Evolutionary conservation across 2,113 vertebrate genomes (phyloP), one percentile per base, ranked within the genome.

Genomic region (Gavialis gangeticus): DNA sequence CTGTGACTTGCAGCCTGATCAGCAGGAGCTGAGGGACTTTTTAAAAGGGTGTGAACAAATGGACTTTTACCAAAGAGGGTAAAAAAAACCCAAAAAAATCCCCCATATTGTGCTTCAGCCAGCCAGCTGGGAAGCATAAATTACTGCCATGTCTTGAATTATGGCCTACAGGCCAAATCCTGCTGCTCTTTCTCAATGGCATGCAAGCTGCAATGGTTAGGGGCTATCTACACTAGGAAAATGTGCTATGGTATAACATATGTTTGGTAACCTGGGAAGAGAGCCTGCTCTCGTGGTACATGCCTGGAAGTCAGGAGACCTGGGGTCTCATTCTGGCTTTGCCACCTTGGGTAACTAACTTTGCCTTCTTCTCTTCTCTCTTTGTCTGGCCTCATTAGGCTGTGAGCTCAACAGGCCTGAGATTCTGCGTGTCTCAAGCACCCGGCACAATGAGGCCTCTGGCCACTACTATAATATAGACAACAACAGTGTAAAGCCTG

Each of bases 1-100:
- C 90, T 75, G 81, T 34, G 67, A 58, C 86, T 91, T 85, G 82
- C 63, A 90, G 85, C 81, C 93, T 93, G 73, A 75, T 85, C 89
- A 18, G 76, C 57, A 1, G 87, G 64, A 63, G 88, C 82, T 71
- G 60, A 82, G 1, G 84, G 6, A 87, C 89, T 83, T 79, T 24
- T 82, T 4, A n/a, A 12, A 57, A 27, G 82, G 63, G 75, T 71
- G 28, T 85, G 64, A 87, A n/a, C 30, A 82, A 89, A 79, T 37
- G 66, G 80, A 5, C 30, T 5, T 12, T 19, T 34, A 34, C n/a
- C 18, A 69, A 64, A 64, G 28, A 16, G 10, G 21, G 46, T 46
- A 69, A 22, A 21, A 34, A 34, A 28, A 12, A 46, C 37, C 37
- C 37, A 46, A 46, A 46, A 37, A 46, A 46, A 46, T 34, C 34